Percentiles rank a stretch among this genome's conserved stretches.
phyloP scores from a whole-genome alignment of 2,797 vertebrate genomes.

The Propithecus perrieri region DNA sequence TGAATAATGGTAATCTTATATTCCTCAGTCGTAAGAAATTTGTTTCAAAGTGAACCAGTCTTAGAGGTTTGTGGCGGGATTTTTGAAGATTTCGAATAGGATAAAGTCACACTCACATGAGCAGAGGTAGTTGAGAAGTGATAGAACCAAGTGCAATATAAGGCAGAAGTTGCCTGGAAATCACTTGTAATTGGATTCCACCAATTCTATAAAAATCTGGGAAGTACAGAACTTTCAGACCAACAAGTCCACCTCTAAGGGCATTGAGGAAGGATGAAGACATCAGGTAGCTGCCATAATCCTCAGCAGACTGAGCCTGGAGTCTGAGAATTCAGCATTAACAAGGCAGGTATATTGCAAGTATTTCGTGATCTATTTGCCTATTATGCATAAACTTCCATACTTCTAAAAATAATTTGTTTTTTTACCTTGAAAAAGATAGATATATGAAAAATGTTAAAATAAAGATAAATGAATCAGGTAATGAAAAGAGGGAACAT shows the following conservation, averaged over 20 bases:
- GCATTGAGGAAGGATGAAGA: background rate
- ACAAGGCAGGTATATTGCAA: background rate
- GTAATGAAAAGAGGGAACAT: background rate
- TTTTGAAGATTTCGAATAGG: background rate
- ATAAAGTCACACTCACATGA: background rate
- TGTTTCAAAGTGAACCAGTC: slow-evolving; percentile 9
- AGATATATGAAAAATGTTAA: background rate
- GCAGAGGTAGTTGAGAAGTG: background rate
- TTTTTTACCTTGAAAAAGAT: background rate
- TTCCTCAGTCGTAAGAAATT: background rate
- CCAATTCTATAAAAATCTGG: background rate
- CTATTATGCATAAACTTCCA: background rate
- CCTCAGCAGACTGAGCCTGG: background rate
- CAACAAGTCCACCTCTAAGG: background rate
- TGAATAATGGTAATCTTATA: background rate
- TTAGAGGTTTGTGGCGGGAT: background rate
- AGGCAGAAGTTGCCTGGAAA: background rate
- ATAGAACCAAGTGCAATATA: background rate
- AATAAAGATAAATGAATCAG: background rate
- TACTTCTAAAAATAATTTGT: background rate
- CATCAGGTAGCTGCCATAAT: background rate
- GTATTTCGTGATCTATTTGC: background rate
- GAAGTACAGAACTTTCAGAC: background rate
- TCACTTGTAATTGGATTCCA: background rate
- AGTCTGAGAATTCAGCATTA: background rate